These are phyloP conservation scores for Telmatherina bonti DNA, from an alignment of 2,797 vertebrate species.

Conservation along the genomic window DNA sequence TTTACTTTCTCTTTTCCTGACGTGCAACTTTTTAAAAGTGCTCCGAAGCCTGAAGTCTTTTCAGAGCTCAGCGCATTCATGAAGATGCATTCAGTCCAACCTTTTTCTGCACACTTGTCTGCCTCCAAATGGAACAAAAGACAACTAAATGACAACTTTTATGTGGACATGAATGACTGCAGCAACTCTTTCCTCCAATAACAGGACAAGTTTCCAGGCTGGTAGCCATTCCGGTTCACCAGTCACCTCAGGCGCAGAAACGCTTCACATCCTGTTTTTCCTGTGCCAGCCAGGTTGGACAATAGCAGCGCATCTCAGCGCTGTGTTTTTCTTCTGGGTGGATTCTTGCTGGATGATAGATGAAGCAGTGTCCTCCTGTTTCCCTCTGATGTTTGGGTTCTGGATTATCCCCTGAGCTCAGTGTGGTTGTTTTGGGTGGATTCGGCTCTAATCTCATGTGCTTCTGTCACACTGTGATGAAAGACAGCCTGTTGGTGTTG, in stretches of 20 bases:
- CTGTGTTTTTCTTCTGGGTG: conserved; percentile 73
- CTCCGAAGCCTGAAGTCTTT: conserved; percentile 44
- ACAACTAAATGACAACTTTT: conserved; percentile 11
- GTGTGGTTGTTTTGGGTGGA: conserved; percentile 75
- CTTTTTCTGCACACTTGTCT: conserved; percentile 39
- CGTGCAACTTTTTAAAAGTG: conserved; percentile 35
- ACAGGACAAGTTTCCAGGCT: conserved; percentile 40
- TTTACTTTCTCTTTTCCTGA: conserved; percentile 32
- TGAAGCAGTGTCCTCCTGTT: conserved; percentile 65
- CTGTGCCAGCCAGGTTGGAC: conserved; percentile 53
- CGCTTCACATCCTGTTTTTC: conserved; percentile 67
- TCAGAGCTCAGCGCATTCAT: conserved; percentile 46
- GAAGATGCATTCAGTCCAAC: conserved; percentile 33
- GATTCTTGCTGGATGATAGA: conserved; percentile 69
- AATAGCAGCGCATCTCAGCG: conserved; percentile 54
- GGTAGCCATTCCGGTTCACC: conserved; percentile 32
- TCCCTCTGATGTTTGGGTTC: conserved; percentile 75
- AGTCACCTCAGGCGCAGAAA: conserved; percentile 67
- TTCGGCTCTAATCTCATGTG: conserved; percentile 72
- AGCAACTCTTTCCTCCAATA: conserved; percentile 30
- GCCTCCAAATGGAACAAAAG: conserved; percentile 29
- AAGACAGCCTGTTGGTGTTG: conserved; percentile 79
- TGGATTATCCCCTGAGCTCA: conserved; percentile 75
- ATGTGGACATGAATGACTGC: conserved; percentile 25
- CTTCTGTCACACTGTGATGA: conserved; percentile 78